Evolutionary conservation across 2,888 invertebrate genomes (phyloP).

Genomic region (Andrena hattorfiana): DNA sequence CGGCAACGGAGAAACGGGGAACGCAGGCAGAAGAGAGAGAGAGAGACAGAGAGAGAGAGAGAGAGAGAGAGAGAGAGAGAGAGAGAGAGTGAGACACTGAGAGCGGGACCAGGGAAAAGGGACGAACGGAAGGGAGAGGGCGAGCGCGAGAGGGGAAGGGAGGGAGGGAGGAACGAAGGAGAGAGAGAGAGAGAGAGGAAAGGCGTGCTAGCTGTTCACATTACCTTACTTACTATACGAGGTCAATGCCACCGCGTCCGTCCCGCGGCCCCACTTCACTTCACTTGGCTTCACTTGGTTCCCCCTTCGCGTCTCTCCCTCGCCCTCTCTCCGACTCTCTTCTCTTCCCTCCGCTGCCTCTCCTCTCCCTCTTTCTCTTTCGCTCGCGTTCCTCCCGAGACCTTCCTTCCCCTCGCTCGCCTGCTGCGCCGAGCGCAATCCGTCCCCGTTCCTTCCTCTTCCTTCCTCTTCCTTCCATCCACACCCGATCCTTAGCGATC

Average conservation of each 20-base stretch:
- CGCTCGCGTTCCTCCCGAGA: slow-evolving; percentile 47
- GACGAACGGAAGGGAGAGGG: slow-evolving; percentile 29
- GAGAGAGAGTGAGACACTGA: slow-evolving; percentile 43
- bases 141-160: slow-evolving; percentile 14
- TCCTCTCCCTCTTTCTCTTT: slow-evolving; percentile 13
- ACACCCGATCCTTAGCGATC: slow-evolving; percentile 45
- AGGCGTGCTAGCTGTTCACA: slow-evolving; percentile 81
- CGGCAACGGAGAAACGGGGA: slow-evolving; percentile 48
- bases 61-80: neutral
- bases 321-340: slow-evolving; percentile 14
- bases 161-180: slow-evolving; percentile 41
- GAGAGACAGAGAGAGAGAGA: neutral
- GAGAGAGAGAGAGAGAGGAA: slow-evolving; percentile 47
- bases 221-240: slow-evolving; percentile 83
- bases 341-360: slow-evolving; percentile 10
- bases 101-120: slow-evolving; percentile 27
- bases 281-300: slow-evolving; percentile 77
- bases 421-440: slow-evolving; percentile 24
- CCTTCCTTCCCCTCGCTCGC: slow-evolving; percentile 42
- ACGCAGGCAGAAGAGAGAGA: slow-evolving; percentile 28
- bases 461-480: slow-evolving; percentile 63
- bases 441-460: slow-evolving; percentile 30
- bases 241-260: slow-evolving; percentile 83
- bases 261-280: slow-evolving; percentile 80
- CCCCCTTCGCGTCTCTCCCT: slow-evolving; percentile 63